Evolutionary conservation across 2,113 vertebrate genomes (phyloP).

Genomic region (Pollachius pollachius): DNA sequence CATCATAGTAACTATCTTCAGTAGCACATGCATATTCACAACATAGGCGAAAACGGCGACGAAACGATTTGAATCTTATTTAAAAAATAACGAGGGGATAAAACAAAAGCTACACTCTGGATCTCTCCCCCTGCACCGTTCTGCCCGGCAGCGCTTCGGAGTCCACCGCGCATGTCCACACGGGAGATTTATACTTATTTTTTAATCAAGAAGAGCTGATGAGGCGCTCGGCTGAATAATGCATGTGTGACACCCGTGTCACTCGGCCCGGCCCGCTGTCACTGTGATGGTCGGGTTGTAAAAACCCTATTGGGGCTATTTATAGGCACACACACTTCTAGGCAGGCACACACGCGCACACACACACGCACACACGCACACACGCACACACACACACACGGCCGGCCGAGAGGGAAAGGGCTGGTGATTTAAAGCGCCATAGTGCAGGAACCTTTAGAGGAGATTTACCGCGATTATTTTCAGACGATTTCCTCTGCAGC

Average conservation of each 20-base stretch:
- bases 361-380: no score
- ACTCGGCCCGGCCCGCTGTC: conserved; percentile 29
- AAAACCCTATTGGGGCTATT: conserved; percentile 51
- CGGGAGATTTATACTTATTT: conserved; percentile 1
- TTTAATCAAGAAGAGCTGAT: conserved; percentile 17
- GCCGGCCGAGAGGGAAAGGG: conserved; percentile 30
- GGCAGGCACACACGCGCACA: no score
- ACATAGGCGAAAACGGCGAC: no score
- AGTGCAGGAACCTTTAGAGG: conserved; percentile 24
- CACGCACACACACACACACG: no score
- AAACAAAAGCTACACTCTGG: no score
- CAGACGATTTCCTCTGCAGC: conserved; percentile 36
- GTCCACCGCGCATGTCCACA: conserved; percentile 5
- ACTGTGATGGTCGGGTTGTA: conserved; percentile 38
- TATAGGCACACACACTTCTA: conserved; percentile 46
- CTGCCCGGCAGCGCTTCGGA: neutral
- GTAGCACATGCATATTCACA: no score
- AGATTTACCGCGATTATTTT: conserved; percentile 43
- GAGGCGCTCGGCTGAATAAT: conserved; percentile 9
- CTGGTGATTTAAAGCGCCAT: conserved; percentile 49
- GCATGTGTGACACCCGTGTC: neutral
- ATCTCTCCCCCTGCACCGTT: no score
- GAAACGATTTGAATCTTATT: no score
- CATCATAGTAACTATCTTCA: no score
- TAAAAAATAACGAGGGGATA: no score